phyloP scores from a whole-genome alignment of 2,797 vertebrate species.

The Danio jaintianensis region DNA sequence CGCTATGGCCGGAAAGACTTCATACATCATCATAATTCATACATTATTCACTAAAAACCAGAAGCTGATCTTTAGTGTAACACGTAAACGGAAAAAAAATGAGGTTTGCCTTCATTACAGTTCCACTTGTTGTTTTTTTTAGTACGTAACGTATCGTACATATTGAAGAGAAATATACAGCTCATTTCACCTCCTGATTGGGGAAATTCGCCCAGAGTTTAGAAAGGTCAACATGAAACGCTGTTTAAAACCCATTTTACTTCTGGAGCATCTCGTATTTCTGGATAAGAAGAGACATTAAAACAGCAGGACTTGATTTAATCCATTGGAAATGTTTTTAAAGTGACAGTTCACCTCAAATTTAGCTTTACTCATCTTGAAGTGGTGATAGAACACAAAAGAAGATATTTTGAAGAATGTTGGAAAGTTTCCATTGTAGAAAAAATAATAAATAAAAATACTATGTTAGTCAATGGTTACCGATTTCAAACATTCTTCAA shows the following conservation, averaged over 20 bases:
- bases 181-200: not conserved
- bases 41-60: constrained; percentile 68
- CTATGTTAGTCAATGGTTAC: too few species aligned
- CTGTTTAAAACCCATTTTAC: constrained; percentile 2
- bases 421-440: too few species aligned
- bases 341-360: too few species aligned
- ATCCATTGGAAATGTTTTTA: not conserved
- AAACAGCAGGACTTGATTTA: not conserved
- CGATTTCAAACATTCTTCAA: too few species aligned
- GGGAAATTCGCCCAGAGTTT: not conserved
- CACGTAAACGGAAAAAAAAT: constrained; percentile 70
- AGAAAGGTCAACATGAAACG: not conserved
- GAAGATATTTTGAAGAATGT: too few species aligned
- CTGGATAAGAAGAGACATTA: not conserved
- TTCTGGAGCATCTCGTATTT: not conserved
- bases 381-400: too few species aligned
- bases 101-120: constrained; percentile 44
- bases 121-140: not conserved
- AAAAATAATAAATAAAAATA: too few species aligned
- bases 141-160: constrained; percentile 33
- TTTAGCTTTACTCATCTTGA: too few species aligned
- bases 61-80: constrained; percentile 54
- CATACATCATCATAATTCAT: constrained; percentile 78
- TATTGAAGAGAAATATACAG: not conserved
- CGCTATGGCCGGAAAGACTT: constrained; percentile 68